Evolutionary conservation across 2,113 vertebrate species (phyloP), one percentile per base, ranked within the genome.

Genomic region (Toxotes jaculatrix): DNA sequence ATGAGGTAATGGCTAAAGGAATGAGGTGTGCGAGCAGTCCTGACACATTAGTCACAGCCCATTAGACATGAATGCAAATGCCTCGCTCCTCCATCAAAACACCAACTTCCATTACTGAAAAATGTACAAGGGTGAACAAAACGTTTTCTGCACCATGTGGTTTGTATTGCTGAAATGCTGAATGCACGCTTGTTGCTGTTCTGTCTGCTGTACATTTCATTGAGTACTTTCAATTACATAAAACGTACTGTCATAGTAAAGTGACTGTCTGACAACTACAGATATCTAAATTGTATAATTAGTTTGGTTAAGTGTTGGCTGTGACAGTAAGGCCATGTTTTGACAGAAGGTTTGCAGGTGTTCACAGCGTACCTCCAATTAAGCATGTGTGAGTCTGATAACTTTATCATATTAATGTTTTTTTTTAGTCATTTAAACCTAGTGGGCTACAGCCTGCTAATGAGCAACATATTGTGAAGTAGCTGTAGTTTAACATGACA

Each of bases 31-130:
- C 47, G 68, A 38, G 40, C 42, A 74, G 74, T 47, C 62, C 51
- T 63, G 19, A 47, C 71, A 81, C 59, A 82, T 86, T 82, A 84
- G 75, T 86, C 83, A 78, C 69, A 71, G 72, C 40, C 55, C 78
- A 82, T 79, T 86, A 79, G 56, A 76, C 59, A 60, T 55, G 17
- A 55, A 65, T 76, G 63, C 34, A 82, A 77, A 86, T 40, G 57
- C n/a, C 53, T 64, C 6, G 21, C 16, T 49, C 57, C 4, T 14
- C 27, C 34, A 67, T 70, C 42, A 57, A 65, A 79, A 77, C 59
- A 32, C 78, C 81, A 14, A 81, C 62, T 68, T 60, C 47, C 64
- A 60, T 84, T 63, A 74, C 14, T 7, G 32, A 21, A 81, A 83
- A 79, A 71, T 32, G 13, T 32, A 63, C 11, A 47, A 51, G 71